phyloP scores from a whole-genome alignment of 2,888 invertebrate genomes.

The Trissolcus japonicus region DNA sequence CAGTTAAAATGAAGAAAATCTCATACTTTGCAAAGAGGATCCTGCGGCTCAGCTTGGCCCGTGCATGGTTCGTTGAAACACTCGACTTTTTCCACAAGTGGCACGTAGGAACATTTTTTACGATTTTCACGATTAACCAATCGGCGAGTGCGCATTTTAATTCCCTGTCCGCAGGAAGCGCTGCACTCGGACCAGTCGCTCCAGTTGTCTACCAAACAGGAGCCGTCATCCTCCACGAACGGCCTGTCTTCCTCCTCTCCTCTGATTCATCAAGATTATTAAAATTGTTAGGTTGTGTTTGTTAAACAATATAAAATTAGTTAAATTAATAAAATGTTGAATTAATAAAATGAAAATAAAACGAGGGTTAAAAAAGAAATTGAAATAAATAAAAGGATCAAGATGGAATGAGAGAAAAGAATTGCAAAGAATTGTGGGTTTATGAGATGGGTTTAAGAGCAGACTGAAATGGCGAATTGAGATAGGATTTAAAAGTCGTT shows the following conservation, averaged over 20 bases:
- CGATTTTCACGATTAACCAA: slow-evolving; percentile 84
- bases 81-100: slow-evolving; percentile 86
- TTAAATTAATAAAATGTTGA: too few species aligned
- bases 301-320: neutral
- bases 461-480: neutral
- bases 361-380: neutral
- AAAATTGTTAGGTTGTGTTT: slow-evolving; percentile 11
- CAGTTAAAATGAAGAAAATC: neutral
- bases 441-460: too few species aligned
- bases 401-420: too few species aligned
- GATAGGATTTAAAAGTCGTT: slow-evolving; percentile 12
- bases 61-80: slow-evolving; percentile 85
- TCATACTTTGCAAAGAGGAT: slow-evolving; percentile 79
- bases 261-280: slow-evolving; percentile 44
- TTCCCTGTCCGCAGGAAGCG: slow-evolving; percentile 88
- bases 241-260: slow-evolving; percentile 71
- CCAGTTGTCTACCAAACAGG: slow-evolving; percentile 86
- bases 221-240: slow-evolving; percentile 71
- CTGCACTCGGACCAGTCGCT: slow-evolving; percentile 91
- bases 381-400: neutral
- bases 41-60: slow-evolving; percentile 78
- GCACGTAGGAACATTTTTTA: slow-evolving; percentile 88
- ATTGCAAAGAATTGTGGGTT: too few species aligned
- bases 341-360: neutral
- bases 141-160: slow-evolving; percentile 84